Base-by-base conservation (phyloP, 2,797 vertebrate species). In the Cuculus canorus region DNA sequence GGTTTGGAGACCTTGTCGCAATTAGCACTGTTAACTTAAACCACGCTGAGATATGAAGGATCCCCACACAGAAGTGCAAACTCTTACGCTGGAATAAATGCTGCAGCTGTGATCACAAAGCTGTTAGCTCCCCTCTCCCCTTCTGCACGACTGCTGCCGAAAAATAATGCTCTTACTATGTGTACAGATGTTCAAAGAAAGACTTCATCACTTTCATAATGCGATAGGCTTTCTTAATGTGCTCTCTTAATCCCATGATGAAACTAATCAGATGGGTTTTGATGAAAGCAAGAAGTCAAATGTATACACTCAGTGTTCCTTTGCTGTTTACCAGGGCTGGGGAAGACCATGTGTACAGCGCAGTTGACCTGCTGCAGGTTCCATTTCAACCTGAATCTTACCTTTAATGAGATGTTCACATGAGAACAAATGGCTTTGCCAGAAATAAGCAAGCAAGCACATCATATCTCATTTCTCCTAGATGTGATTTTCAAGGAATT, bases 401-500 rank as follows among this genome's bases (percentile, higher is more conserved):
- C 60, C 28, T 86, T 45, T 86, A 86, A 66, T 64, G 23, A 93
- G 27, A 73, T 22, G 25, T 13, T 75, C 56, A 16, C n/a, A 18
- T 17, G 23, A 90, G 37, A 92, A 93, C 57, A 86, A 93, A 88
- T 27, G 47, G 22, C n/a, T 86, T 92, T 83, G 28, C 59, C 69
- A 92, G 54, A 76, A 78, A 71, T 48, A 75, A 80, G 78, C 3
- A 93, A 79, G 33, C 22, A 86, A 70, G 82, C 28, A 28, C 37
- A 2, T 18, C 13, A 11, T 33, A 61, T 57, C 30, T 19, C 60
- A 57, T 88, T 90, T 91, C 64, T 89, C 33, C 63, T 37, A 82
- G 27, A 69, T 76, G 4, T 21, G 77, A 82, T 96, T 96, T 94
- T 82, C 53, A 82, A 54, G 76, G 54, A 48, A 95, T 92, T 94